Evolutionary conservation across 2,113 vertebrate genomes (phyloP).

Genomic region (Ciconia boyciana): DNA sequence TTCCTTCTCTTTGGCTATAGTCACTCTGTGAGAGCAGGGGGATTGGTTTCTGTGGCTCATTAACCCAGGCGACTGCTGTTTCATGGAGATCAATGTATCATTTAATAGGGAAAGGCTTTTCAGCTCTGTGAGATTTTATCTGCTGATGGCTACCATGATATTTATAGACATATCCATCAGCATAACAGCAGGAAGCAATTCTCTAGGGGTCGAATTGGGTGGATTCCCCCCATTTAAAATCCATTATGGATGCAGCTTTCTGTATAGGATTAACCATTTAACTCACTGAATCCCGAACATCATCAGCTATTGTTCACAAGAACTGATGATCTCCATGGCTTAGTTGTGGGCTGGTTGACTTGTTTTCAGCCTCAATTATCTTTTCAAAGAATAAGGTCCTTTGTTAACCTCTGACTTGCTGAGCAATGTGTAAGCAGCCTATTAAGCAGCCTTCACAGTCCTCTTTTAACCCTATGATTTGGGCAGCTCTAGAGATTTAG

Average conservation of each 20-base stretch:
- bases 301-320: conserved; percentile 37
- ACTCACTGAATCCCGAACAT: conserved; percentile 11
- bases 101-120: conserved; percentile 41
- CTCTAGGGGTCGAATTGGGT: conserved; percentile 30
- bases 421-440: conserved; percentile 19
- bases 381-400: conserved; percentile 37
- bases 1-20: not conserved
- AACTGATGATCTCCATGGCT: conserved; percentile 34
- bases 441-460: not conserved
- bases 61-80: not conserved
- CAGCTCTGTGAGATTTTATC: conserved; percentile 1
- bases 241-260: conserved; percentile 49
- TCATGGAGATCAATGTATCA: conserved; percentile 26
- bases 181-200: conserved; percentile 21
- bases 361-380: conserved; percentile 47
- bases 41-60: not conserved
- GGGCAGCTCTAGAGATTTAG: not conserved
- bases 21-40: not conserved
- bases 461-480: conserved; percentile 10
- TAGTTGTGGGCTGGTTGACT: conserved; percentile 24
- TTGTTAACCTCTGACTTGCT: conserved; percentile 59
- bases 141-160: conserved; percentile 22
- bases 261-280: conserved; percentile 58
- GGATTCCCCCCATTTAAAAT: conserved; percentile 29
- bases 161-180: conserved; percentile 49